Base-by-base conservation (phyloP, 2,888 invertebrate species). In the Yponomeuta cagnagella region DNA sequence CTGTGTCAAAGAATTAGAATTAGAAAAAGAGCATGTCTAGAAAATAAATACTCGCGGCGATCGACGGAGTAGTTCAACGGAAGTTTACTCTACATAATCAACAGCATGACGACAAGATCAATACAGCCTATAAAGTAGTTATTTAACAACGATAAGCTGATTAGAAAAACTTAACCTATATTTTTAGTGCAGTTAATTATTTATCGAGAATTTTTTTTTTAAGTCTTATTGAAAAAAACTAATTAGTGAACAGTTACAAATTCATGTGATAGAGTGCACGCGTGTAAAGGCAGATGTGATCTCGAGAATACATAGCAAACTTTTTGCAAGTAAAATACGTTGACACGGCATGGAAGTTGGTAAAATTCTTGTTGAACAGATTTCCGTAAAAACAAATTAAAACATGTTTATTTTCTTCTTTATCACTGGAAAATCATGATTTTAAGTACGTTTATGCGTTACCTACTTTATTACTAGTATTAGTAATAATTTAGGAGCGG, bases 1-100 rank as follows among this genome's bases (percentile, higher is more conserved):
- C 83, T 85, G 80, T 87, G 88, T 82, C 89, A 86, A 80, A 79
- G 81, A 77, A 77, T 75, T 74, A 79, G 81, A 77, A 77, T 75
- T 74, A 79, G 75, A 80, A 85, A 87, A 87, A 85, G 75, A 79
- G 72, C 76, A 76, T 76, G 72, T 74, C 73, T 72, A 68, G 48
- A 70, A 72, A 71, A 63, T 68, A 71, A 70, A 64, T 72, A 12
- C 15, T 63, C 52, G 15, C 52, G 15, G 52, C 52, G 52, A 58
- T 58, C 15, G 52, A 58, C 52, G 52, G 52, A 58, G 52, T 43
- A 43, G 43, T 4, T 43, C 43, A 43, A 43, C 43, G 43, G 43
- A 43, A 15, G 15, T 58, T 58, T 58, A 58, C 52, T 3, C 52
- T 15, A 58, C 12, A 58, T 58, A 58, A 58, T 15, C 15, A 58